Conservation (phyloP, 2,888 invertebrate genomes). For the Acronicta psi region DNA sequence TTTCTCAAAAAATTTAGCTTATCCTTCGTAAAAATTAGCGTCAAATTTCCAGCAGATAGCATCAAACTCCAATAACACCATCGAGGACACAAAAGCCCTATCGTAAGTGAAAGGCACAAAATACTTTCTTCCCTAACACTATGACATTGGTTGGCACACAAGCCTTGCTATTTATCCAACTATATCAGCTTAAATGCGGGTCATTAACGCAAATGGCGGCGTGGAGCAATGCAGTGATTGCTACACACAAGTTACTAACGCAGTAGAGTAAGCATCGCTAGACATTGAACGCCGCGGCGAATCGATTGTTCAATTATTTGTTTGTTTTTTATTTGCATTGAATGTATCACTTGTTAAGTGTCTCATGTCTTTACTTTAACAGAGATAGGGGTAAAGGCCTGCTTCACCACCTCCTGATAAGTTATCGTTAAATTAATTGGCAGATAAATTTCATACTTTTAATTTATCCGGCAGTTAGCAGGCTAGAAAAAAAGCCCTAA, state of each 20-base stretch:
- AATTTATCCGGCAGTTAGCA: no score
- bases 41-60: not conserved
- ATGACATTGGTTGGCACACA: slow-evolving; percentile 62
- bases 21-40: no score
- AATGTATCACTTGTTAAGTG: slow-evolving; percentile 10
- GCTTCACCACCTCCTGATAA: no score
- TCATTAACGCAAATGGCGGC: slow-evolving; percentile 68
- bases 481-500: no score
- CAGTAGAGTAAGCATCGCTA: slow-evolving; percentile 48
- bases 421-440: no score
- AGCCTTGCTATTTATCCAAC: slow-evolving; percentile 65
- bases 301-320: slow-evolving; percentile 44
- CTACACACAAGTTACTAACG: slow-evolving; percentile 39
- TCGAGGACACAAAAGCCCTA: slow-evolving; percentile 13
- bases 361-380: not conserved
- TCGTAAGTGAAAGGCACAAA: slow-evolving; percentile 40
- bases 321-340: slow-evolving; percentile 37
- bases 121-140: slow-evolving; percentile 55
- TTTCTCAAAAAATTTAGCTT: no score
- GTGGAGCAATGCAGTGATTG: slow-evolving; percentile 59
- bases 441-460: no score
- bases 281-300: slow-evolving; percentile 46
- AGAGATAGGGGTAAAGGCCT: no score
- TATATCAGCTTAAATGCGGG: slow-evolving; percentile 64
- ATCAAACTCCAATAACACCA: not conserved